Base-by-base conservation (phyloP, 2,797 vertebrate genomes). In the Triplophysa yarkandensis region DNA sequence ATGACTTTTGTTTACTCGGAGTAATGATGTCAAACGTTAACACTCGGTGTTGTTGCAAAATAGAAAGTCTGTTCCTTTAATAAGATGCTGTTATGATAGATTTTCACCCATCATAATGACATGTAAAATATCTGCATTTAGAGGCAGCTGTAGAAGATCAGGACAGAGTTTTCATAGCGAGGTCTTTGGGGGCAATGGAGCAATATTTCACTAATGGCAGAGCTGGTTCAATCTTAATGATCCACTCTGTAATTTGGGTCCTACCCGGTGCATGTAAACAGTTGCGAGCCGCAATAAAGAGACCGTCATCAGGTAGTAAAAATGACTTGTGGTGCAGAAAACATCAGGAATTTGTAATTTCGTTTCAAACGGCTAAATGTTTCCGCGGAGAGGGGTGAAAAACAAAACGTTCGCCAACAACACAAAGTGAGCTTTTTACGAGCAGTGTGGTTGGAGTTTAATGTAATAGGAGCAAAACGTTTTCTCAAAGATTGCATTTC, bases 161-260 rank as follows among this genome's bases (percentile, higher is more conserved):
- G 67, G 67, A 25, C 69, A 60, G 28, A 4, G 66, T 74, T 82
- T 83, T 81, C 61, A 68, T 70, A 36, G 61, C 61, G 68, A 72
- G 68, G 80, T 73, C 62, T 78, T 81, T 55, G 75, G 72, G 71
- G 74, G 71, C 77, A 79, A 61, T 82, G 73, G 71, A 75, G 83
- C 76, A 68, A 72, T 82, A 79, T 83, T 81, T 83, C 77, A 81
- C 71, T 83, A 79, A 85, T 79, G 69, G 80, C 79, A 63, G 66
- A 77, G 80, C 77, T 41, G 68, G 79, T 80, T 83, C 77, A 74
- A 76, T 86, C 78, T 79, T 85, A 85, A 83, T 82, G 83, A 82
- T 79, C 77, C 83, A 60, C 39, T 28, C 71, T 80, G 79, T 74
- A 75, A 84, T 86, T 80, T 76, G 66, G 80, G 54, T 81, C 74